These are phyloP conservation scores for Microcebus lehilahytsara DNA, from an alignment of 2,113 vertebrate species.

Conservation along the genomic window DNA sequence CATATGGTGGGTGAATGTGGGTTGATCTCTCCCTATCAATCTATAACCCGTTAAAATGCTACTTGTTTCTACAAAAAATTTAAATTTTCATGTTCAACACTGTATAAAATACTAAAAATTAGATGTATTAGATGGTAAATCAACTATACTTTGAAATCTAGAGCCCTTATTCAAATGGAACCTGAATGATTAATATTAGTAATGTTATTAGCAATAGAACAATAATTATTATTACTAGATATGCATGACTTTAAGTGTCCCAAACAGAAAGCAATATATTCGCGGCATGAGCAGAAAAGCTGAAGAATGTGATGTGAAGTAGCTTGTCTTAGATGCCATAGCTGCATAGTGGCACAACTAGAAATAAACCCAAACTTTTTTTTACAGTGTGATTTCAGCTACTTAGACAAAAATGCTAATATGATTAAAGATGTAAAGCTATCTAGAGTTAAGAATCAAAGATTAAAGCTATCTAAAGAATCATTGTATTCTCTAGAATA, in stretches of 20 bases:
- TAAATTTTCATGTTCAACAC: not conserved
- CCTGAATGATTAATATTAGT: not conserved
- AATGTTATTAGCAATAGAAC: conserved; percentile 15
- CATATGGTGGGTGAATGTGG: not conserved
- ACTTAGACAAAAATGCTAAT: conserved; percentile 67
- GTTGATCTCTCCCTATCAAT: not conserved
- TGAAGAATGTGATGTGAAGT: not conserved
- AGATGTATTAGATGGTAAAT: not conserved
- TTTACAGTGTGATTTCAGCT: conserved; percentile 56
- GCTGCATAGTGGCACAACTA: not conserved
- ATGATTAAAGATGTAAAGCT: conserved; percentile 31
- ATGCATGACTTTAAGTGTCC: not conserved
- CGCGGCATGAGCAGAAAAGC: not conserved
- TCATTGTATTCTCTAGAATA: too few species aligned
- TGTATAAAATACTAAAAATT: not conserved
- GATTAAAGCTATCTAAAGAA: too few species aligned
- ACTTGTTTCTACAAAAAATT: not conserved
- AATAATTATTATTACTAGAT: not conserved
- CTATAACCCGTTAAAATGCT: not conserved
- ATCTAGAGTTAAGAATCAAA: conserved; percentile 34
- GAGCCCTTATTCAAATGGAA: not conserved
- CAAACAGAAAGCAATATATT: not conserved
- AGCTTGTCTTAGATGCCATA: conserved; percentile 10
- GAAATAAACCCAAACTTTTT: conserved; percentile 43
- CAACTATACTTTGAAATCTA: not conserved